Conservation (phyloP, 2,797 vertebrate genomes). For the Darevskia mixta region DNA sequence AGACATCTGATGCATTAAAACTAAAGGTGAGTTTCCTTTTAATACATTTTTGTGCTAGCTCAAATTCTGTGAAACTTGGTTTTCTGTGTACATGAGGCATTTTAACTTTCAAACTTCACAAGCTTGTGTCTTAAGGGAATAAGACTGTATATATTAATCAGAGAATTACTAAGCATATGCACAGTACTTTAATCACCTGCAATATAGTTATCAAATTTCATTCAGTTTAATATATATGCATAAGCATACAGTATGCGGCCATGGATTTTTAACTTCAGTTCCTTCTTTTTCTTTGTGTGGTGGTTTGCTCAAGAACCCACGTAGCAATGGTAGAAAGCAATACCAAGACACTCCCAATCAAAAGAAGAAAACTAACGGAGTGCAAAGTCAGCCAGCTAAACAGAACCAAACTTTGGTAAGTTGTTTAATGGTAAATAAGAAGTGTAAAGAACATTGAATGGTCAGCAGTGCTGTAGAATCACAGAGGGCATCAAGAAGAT, state of each 20-base stretch:
- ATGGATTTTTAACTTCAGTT: slow-evolving; percentile 31
- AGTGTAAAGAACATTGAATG: background rate
- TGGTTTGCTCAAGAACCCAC: slow-evolving; percentile 83
- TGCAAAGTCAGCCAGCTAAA: slow-evolving; percentile 80
- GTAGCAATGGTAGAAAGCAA: slow-evolving; percentile 87
- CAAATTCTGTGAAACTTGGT: background rate
- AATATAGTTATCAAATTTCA: background rate
- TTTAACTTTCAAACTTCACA: slow-evolving; percentile 28
- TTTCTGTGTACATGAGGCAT: slow-evolving; percentile 5
- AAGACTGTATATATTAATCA: background rate
- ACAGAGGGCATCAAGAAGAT: background rate
- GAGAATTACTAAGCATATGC: background rate
- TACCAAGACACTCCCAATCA: slow-evolving; percentile 84
- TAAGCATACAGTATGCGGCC: background rate
- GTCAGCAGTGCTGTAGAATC: background rate
- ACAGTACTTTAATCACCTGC: background rate
- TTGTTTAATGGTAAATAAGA: background rate
- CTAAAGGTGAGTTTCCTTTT: slow-evolving; percentile 73
- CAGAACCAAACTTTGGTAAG: slow-evolving; percentile 80
- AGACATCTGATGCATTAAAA: slow-evolving; percentile 83
- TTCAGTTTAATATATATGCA: background rate
- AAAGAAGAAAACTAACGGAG: slow-evolving; percentile 87
- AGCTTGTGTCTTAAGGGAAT: background rate
- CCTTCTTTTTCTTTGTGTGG: slow-evolving; percentile 36
- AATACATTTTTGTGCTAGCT: background rate